phyloP scores from a whole-genome alignment of 2,797 vertebrate species.

The Siniperca undulata region DNA sequence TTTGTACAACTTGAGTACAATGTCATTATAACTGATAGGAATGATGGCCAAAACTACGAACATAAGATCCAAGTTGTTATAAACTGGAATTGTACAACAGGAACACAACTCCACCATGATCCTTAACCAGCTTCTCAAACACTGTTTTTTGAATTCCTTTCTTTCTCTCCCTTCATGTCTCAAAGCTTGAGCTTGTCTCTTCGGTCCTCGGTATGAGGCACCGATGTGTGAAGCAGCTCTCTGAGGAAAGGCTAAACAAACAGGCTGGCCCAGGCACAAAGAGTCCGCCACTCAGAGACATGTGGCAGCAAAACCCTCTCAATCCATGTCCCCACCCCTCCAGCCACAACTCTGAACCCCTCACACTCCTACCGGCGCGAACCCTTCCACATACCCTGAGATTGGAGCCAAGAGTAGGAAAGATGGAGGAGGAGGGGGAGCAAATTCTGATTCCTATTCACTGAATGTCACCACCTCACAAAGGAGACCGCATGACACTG shows the following conservation, averaged over 20 bases:
- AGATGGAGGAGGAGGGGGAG: conserved; percentile 70
- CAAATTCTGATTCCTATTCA: conserved; percentile 84
- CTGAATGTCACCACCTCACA: conserved; percentile 84
- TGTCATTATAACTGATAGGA: neutral
- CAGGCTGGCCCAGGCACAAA: conserved; percentile 82
- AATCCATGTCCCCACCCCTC: conserved; percentile 49
- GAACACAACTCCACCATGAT: neutral
- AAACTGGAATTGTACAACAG: neutral
- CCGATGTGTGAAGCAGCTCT: conserved; percentile 74
- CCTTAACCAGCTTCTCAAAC: neutral
- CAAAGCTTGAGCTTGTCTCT: conserved; percentile 23
- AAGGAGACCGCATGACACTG: conserved; percentile 83
- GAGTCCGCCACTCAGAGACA: conserved; percentile 79
- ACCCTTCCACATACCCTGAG: conserved; percentile 37
- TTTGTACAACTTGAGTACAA: neutral
- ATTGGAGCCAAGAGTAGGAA: conserved; percentile 65
- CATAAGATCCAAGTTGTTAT: too few species aligned
- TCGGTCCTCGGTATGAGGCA: conserved; percentile 41
- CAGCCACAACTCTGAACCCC: conserved; percentile 48
- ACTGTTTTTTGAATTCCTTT: neutral
- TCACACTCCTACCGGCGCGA: conserved; percentile 61
- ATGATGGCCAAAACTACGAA: neutral
- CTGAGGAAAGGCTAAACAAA: conserved; percentile 84
- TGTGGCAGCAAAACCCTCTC: conserved; percentile 80
- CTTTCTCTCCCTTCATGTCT: conserved; percentile 19